Base-by-base conservation (phyloP, 2,113 vertebrate genomes). In the Pelobates fuscus region DNA sequence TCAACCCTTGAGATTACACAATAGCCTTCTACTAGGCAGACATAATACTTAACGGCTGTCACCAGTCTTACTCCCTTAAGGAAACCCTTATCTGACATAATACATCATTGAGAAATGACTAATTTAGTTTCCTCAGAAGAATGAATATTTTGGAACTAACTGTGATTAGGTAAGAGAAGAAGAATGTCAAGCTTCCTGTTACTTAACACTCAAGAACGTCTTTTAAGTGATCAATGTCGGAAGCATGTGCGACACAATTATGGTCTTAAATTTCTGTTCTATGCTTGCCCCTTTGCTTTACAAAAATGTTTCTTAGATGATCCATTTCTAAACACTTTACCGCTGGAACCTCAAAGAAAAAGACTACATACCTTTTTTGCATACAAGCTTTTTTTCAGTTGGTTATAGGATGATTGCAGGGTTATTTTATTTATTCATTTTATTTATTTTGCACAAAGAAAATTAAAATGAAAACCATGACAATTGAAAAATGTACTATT, bases 141-240 rank as follows among this genome's bases (percentile, higher is more conserved):
- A 65, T 71, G 44, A 6, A 72, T 74, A 74, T 74, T 76, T 67
- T 59, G 63, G 57, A 15, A 20, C 63, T 55, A 44, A 24, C 32
- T 57, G 62, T 21, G 72, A 67, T 76, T 63, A 76, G 54, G 54
- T 58, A 67, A 76, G 57, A 58, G 63, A 76, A 30, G 21, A 74
- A 18, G 71, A 67, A 76, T 76, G 72, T 67, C 30, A 76, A 30
- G 64, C 54, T 76, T 76, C 72, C 54, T 76, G 72, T 76, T 76
- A 60, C 72, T 67, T 59, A 76, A 67, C 37, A 64, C 63, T 67
- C 63, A 57, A 14, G 32, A 67, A 75, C 54, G 54, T 67, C 71
- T 75, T 75, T 71, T 26, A 75, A 76, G 63, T 67, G 72, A 76
- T 72, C 49, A 67, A 54, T 76, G 32, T 76, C 54, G 54, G 37